Evolutionary conservation across 1,140 invertebrate species (phyloP).

Genomic region (Pristionchus pacificus): DNA sequence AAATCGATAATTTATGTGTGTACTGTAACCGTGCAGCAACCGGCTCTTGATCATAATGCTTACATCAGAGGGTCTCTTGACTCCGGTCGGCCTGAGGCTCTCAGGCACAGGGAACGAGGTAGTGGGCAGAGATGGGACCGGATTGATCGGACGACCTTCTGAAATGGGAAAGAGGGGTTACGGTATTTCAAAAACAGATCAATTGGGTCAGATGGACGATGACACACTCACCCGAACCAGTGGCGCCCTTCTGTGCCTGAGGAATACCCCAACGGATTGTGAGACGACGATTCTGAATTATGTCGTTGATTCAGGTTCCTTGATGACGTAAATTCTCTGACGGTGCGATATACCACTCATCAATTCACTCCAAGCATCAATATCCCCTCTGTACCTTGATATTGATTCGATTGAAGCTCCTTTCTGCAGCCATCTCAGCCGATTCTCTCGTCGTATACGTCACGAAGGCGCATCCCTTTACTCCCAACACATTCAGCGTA

Average conservation of each 20-base stretch:
- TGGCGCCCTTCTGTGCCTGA: conserved; percentile 37
- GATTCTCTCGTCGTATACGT: conserved; percentile 84
- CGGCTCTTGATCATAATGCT: not conserved
- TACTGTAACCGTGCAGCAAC: conserved; percentile 14
- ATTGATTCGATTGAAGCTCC: conserved; percentile 88
- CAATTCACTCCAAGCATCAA: conserved; percentile 56
- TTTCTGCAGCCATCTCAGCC: conserved; percentile 88
- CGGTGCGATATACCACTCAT: no score
- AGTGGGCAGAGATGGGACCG: conserved; percentile 47
- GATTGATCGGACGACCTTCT: conserved; percentile 35
- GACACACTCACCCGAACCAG: conserved; percentile 15
- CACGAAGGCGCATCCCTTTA: conserved; percentile 95
- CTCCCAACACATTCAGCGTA: conserved; percentile 79
- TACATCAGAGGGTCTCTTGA: conserved; percentile 4
- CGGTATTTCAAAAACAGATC: conserved; percentile 10
- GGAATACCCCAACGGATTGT: conserved; percentile 88
- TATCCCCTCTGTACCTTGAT: conserved; percentile 54
- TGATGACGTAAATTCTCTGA: not conserved
- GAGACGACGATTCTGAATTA: conserved; percentile 73
- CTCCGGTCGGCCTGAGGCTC: conserved; percentile 3
- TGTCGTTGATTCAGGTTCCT: not conserved
- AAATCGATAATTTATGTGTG: not conserved
- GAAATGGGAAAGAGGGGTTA: no score
- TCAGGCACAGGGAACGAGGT: conserved; percentile 16
- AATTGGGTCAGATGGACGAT: conserved; percentile 1